A percentile compares a stretch with the other conserved stretches of the same genome.
phyloP scores from a whole-genome alignment of 1,140 invertebrate species.

The Apolygus lucorum region DNA sequence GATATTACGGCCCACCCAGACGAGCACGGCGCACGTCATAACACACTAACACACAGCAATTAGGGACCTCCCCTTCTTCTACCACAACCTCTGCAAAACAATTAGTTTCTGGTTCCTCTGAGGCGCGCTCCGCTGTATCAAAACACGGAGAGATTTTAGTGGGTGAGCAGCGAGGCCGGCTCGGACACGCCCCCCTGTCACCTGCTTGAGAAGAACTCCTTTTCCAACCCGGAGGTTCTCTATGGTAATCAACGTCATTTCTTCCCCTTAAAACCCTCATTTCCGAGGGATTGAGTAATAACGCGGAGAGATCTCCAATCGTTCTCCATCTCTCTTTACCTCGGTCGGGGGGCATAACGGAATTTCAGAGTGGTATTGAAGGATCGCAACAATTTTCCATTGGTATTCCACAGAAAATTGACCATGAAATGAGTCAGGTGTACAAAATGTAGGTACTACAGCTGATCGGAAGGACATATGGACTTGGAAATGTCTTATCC shows the following conservation, averaged over 20 bases:
- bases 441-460: too few relatives aligned
- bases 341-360: not conserved
- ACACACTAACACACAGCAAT: constrained; percentile 1
- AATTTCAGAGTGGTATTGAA: too few relatives aligned
- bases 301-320: not conserved
- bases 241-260: constrained; percentile 5
- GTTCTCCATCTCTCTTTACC: not conserved
- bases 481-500: too few relatives aligned
- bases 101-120: not conserved
- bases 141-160: not conserved
- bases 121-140: not conserved
- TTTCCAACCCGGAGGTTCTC: not conserved
- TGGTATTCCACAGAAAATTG: too few relatives aligned
- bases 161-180: not conserved
- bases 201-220: not conserved
- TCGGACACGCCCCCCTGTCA: not conserved
- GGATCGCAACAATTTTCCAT: too few relatives aligned
- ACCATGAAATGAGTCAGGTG: too few relatives aligned
- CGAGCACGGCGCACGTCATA: constrained; percentile 1
- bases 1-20: not conserved
- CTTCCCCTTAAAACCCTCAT: not conserved
- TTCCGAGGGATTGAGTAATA: not conserved
- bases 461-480: too few relatives aligned
- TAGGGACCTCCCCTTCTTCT: not conserved
- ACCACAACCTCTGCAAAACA: not conserved